Evolutionary conservation across 1,140 invertebrate genomes (phyloP).

Genomic region (Battus philenor): DNA sequence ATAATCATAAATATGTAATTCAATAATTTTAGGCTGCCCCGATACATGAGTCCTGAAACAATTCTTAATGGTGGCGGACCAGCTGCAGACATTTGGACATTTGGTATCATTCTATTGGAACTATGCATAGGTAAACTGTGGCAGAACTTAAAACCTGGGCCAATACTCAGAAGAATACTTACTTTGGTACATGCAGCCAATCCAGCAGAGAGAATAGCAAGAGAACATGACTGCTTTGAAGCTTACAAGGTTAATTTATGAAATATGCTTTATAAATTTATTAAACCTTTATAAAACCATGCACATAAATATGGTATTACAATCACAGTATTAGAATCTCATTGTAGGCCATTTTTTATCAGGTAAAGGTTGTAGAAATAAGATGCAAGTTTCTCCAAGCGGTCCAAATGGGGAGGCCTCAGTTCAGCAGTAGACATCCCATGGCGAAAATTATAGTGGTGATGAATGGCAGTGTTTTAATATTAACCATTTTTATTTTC

Average conservation of each 20-base stretch:
- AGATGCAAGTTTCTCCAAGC: too few species aligned
- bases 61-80: slow-evolving; percentile 80
- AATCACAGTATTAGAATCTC: too few species aligned
- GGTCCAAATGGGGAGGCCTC: too few species aligned
- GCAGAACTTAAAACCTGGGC: slow-evolving; percentile 83
- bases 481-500: slow-evolving; percentile 28
- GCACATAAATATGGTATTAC: too few species aligned
- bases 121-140: slow-evolving; percentile 82
- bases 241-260: slow-evolving; percentile 77
- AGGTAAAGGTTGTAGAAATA: too few species aligned
- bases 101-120: slow-evolving; percentile 92
- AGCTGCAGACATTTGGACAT: slow-evolving; percentile 93
- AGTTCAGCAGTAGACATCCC: too few species aligned
- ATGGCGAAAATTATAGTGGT: too few species aligned
- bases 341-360: too few species aligned
- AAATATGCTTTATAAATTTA: too few species aligned
- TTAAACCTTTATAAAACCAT: too few species aligned
- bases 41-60: slow-evolving; percentile 92
- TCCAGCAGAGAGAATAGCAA: slow-evolving; percentile 84
- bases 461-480: too few species aligned
- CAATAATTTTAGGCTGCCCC: slow-evolving; percentile 78
- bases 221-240: slow-evolving; percentile 84
- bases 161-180: slow-evolving; percentile 84
- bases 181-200: slow-evolving; percentile 81
- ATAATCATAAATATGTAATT: slow-evolving; percentile 2